Base-by-base conservation (phyloP, 2,113 vertebrate genomes). In the Myanophis thanlyinensis region DNA sequence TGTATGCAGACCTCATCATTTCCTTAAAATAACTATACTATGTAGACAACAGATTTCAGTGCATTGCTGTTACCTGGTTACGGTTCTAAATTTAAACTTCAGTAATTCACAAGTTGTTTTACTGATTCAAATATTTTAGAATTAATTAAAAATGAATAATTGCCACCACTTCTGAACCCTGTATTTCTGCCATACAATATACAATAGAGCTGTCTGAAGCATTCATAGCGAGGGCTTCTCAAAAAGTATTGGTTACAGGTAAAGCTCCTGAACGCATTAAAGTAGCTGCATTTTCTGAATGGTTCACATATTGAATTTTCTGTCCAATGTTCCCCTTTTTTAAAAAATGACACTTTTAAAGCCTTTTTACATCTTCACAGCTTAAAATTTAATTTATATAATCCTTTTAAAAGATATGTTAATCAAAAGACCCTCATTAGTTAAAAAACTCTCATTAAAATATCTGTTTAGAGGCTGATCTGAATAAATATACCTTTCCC, bases 71-170 rank as follows among this genome's bases (percentile, higher is more conserved):
- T 80, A 90, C 59, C 40, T 85, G 53, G 46, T 89, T 84, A 84
- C 30, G 51, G n/a, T 67, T 93, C 89, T 51, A 73, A 73, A 62
- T 93, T 90, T 62, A 52, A 87, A 88, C 67, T 12, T 47, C 1
- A 12, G 27, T 59, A 35, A 0, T 46, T 80, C 1, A 0, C 0
- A n/a, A 12, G 48, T 22, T 91, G 47, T 93, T 85, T n/a, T 35
- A 7, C 1, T 0, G 0, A 5, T 46, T 88, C 52, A 30, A 48
- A 27, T 92, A 0, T 59, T 0, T 89, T 48, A 1, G 40, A 27
- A 0, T 89, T 90, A 90, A 95, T 95, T 90, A 89, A 93, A 96
- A 56, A 62, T 27, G 25, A 94, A 10, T 91, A 54, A 94, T 94
- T 91, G 0, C 27, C 0, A 0, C 30, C 0, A 0, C 53, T 94